Base-by-base conservation (phyloP, 2,113 vertebrate species). In the Cavia aperea region DNA sequence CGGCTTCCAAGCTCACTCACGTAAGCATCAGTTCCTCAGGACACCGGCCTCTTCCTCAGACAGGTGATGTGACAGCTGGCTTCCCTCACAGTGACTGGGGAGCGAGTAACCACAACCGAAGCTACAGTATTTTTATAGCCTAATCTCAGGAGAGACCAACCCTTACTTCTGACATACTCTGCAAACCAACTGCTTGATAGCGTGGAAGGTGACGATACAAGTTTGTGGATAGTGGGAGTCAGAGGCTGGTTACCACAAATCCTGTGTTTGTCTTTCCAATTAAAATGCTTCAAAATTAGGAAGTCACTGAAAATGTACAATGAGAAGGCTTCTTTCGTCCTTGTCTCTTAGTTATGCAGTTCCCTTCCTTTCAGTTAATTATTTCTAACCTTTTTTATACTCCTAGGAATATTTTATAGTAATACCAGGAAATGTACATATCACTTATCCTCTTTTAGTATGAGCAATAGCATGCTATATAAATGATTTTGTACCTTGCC, bases 211-310 rank as follows among this genome's bases (percentile, higher is more conserved):
- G 14, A 6, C 39, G 43, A 10, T 6, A 68, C 16, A 56, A 75
- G 43, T 19, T 4, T 54, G 18, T 84, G 36, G 46, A 18, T 58
- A 83, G 51, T 24, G 79, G 56, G 58, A 86, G 23, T 26, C 46
- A 26, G 43, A 68, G 63, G 49, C 14, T 86, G 73, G 33, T 70
- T 66, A 14, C 31, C 49, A 63, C 43, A 94, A 43, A 81, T 75
- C 43, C 73, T 56, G 1, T n/a, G 33, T 63, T 86, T 24, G 24
- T 58, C 68, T 78, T 78, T 43, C 12, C 58, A 81, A 23, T 92
- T 93, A 72, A 92, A 89, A 46, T 81, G 24, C 78, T 91, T 92
- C 85, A 95, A 86, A 92, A 86, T 82, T 72, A 58, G 93, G 66
- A 90, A 77, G 89, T 87, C 79, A 23, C 19, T 49, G 87, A 60